Evolutionary conservation across 2,113 vertebrate genomes (phyloP), one percentile per base, ranked within the genome.

Genomic region (Xyrauchen texanus): DNA sequence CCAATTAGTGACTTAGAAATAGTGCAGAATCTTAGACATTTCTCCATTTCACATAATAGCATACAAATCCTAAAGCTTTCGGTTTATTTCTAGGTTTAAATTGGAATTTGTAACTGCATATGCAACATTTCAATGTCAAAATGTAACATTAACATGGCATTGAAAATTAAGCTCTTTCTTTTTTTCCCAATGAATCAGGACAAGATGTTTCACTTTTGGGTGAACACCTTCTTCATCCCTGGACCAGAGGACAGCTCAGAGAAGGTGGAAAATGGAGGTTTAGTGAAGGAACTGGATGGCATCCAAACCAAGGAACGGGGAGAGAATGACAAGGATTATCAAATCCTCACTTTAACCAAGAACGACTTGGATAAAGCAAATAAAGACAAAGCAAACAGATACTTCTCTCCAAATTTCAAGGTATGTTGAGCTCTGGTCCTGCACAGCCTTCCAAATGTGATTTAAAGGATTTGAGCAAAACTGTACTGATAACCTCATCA

Each of bases 131-230:
- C 21, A 34, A 34, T 34, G 21, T 34, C 21, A 34, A 1, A 34
- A 34, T 34, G 21, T 34, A 34, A 34, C 21, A 34, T 34, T 34
- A 34, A 34, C 21, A 34, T 34, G 21, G 21, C 21, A 34, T 34
- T 34, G 1, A 34, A 34, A 34, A 34, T 34, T 34, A 34, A 34
- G 21, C 21, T 6, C 13, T n/a, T 5, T 58, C 15, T 58, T 0
- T 4, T 52, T 4, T 6, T 6, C 13, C 6, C 13, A 58, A 58
- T 16, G 16, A 78, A 78, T 4, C 84, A 98, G 97, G 97, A 98
- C 81, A 98, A 99, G 93, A 99, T 99, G 97, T 99, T 98, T 91
- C 97, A 99, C 87, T 99, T 99, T 88, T 98, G 96, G 97, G 92
- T 99, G 88, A 99, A 99, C 92, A 99, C 97, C 13, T 98, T 97